phyloP scores from a whole-genome alignment of 2,888 invertebrate species.

The Acheta domesticus region DNA sequence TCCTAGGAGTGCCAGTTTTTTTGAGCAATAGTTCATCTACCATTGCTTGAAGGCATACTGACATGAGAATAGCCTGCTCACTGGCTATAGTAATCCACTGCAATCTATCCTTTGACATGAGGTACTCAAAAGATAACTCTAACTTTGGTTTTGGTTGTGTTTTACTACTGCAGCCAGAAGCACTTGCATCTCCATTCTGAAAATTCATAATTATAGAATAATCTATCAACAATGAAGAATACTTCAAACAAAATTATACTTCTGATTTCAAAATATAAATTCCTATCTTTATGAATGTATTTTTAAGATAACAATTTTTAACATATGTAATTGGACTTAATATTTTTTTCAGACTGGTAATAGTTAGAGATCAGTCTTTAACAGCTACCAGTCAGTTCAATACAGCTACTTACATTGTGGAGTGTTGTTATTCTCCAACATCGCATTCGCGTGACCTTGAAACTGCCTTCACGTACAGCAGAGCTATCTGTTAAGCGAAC shows the following conservation, averaged over 20 bases:
- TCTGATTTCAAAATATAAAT: no score
- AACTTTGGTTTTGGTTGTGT: constrained; percentile 50
- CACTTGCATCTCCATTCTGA: not conserved
- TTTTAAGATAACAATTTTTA: no score
- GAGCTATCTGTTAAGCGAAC: constrained; percentile 53
- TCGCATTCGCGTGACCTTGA: constrained; percentile 92
- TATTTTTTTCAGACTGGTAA: no score
- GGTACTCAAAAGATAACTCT: constrained; percentile 92
- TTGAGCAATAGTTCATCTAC: constrained; percentile 87
- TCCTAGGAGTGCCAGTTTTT: constrained; percentile 59
- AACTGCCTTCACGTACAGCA: constrained; percentile 75
- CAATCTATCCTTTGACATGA: constrained; percentile 84
- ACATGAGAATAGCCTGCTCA: constrained; percentile 91
- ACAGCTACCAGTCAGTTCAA: no score
- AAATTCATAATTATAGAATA: not conserved
- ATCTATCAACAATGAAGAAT: no score
- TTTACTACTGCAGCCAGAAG: constrained; percentile 19
- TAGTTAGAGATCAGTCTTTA: no score
- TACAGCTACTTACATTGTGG: constrained; percentile 58
- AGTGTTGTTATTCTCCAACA: constrained; percentile 94
- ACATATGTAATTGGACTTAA: no score
- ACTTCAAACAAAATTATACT: no score
- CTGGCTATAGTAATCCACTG: constrained; percentile 92
- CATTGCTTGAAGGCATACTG: constrained; percentile 89
- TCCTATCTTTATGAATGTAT: no score